A percentile compares a stretch with the other conserved stretches of the same genome.
Conservation (phyloP, 2,113 vertebrate species). For the Sturnus vulgaris region DNA sequence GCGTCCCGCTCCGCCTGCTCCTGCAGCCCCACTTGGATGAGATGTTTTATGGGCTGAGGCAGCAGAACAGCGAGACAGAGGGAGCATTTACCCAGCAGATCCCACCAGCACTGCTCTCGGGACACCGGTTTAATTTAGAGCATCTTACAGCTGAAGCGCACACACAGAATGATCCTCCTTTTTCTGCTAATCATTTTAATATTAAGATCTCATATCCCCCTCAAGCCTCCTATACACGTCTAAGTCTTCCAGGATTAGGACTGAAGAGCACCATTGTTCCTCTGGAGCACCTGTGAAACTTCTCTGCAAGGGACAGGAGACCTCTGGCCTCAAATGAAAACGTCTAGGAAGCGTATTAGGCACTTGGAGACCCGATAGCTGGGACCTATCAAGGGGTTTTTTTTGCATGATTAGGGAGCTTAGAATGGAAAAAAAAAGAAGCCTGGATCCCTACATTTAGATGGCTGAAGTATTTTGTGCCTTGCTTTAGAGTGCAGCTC, state of each 20-base stretch:
- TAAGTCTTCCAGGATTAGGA: constrained; percentile 24
- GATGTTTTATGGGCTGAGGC: constrained; percentile 42
- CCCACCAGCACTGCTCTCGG: neutral
- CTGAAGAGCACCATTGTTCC: constrained; percentile 41
- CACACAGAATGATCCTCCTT: constrained; percentile 22
- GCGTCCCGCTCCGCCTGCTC: neutral
- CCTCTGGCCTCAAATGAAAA: neutral
- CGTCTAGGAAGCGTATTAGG: neutral
- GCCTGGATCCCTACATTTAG: neutral
- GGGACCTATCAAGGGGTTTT: neutral
- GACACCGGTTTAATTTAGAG: constrained; percentile 37
- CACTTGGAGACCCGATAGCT: neutral
- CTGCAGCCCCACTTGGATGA: neutral
- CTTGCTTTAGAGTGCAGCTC: neutral
- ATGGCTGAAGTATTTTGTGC: neutral
- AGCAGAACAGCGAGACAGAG: neutral
- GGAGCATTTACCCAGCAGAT: neutral
- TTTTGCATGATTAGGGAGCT: neutral
- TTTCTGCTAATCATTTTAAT: constrained; percentile 45
- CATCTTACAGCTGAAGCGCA: neutral
- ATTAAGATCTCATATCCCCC: constrained; percentile 54
- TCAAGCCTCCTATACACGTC: neutral
- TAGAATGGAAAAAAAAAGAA: neutral
- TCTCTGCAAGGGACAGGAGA: neutral
- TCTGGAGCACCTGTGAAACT: constrained; percentile 51